Conservation (phyloP, 1,140 invertebrate genomes). For the Geopemphigus sp. region DNA sequence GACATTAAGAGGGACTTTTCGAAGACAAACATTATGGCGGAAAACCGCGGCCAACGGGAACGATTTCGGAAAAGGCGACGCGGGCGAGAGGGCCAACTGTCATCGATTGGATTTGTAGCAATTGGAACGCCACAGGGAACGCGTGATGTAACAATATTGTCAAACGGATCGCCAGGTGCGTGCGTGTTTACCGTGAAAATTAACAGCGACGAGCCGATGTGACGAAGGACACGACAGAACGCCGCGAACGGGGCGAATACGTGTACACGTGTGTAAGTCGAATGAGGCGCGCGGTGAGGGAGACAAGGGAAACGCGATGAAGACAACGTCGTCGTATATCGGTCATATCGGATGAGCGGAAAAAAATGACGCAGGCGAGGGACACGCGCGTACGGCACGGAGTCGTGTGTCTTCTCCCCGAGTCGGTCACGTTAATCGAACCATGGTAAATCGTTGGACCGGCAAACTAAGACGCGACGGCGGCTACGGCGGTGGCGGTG, state of each 20-base stretch:
- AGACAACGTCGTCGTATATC: not conserved
- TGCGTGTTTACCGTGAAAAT: slow-evolving; percentile 23
- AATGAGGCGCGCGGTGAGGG: no score
- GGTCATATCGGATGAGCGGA: not conserved
- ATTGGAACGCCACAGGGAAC: not conserved
- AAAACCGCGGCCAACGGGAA: no score
- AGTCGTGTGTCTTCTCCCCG: no score
- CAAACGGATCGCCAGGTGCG: not conserved
- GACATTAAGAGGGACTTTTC: slow-evolving; percentile 2
- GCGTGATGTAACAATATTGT: not conserved
- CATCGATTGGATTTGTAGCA: not conserved
- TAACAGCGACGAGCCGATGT: slow-evolving; percentile 13
- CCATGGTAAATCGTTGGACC: slow-evolving; percentile 18
- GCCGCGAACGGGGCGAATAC: not conserved
- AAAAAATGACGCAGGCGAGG: not conserved
- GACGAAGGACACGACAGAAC: not conserved
- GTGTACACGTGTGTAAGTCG: no score
- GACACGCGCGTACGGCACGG: not conserved
- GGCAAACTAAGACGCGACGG: not conserved
- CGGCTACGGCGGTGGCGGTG: no score
- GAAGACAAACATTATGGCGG: no score
- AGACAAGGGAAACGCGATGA: no score
- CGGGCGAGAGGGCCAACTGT: not conserved
- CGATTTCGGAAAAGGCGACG: no score
- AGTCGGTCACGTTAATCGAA: not conserved